phyloP scores from a whole-genome alignment of 1,140 invertebrate genomes.

The Drosophila ananassae region DNA sequence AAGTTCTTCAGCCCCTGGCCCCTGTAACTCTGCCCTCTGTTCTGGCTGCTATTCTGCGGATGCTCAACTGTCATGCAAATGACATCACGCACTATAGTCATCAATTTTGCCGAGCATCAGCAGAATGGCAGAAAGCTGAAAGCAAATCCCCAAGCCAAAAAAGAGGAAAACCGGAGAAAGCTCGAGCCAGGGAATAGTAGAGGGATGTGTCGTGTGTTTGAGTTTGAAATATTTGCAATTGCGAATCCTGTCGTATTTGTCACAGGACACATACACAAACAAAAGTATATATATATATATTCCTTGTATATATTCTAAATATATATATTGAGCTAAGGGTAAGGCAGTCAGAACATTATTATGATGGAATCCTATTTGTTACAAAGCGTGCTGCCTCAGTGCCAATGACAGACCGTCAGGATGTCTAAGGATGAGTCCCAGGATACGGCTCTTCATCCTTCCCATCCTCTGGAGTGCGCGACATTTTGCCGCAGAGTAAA shows the following conservation, averaged over 20 bases:
- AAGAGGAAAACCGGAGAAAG: conserved; percentile 56
- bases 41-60: conserved; percentile 30
- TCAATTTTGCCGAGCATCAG: conserved; percentile 63
- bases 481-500: conserved; percentile 60
- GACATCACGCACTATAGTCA: conserved; percentile 82
- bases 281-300: conserved; percentile 11
- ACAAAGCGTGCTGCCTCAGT: conserved; percentile 69
- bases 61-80: conserved; percentile 78
- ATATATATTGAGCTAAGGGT: conserved; percentile 20
- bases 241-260: conserved; percentile 80
- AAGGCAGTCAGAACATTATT: conserved; percentile 64
- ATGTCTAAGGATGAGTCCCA: conserved; percentile 16
- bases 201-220: conserved; percentile 61
- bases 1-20: conserved; percentile 1
- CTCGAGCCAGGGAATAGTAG: conserved; percentile 7
- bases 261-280: conserved; percentile 54
- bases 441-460: conserved; percentile 24
- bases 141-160: conserved; percentile 66
- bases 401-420: conserved; percentile 70
- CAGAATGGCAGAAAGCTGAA: conserved; percentile 45
- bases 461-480: conserved; percentile 9
- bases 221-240: conserved; percentile 82
- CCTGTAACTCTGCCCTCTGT: neutral
- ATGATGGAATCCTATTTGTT: conserved; percentile 83
- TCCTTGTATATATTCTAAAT: conserved; percentile 32